phyloP scores from a whole-genome alignment of 2,113 vertebrate species.

The Grantiella picta region DNA sequence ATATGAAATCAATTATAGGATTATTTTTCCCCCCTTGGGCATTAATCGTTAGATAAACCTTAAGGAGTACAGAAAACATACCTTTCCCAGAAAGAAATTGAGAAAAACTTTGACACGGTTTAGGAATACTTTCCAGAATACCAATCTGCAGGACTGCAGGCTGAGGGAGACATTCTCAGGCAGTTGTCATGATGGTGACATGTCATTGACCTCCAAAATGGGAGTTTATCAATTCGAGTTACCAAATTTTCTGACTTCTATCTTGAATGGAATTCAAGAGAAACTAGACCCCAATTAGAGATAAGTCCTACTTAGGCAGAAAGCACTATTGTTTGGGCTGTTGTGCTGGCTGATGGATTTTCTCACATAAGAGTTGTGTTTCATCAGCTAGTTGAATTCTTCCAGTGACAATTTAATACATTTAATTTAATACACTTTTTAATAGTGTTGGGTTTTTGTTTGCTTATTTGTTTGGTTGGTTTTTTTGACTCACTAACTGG shows the following conservation, averaged over 20 bases:
- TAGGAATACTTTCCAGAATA: not conserved
- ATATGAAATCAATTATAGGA: not conserved
- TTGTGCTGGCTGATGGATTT: not conserved
- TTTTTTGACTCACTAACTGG: not conserved
- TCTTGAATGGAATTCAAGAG: not conserved
- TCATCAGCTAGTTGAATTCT: not conserved
- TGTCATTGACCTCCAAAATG: not conserved
- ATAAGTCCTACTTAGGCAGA: not conserved
- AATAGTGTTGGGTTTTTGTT: not conserved
- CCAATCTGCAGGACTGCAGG: not conserved
- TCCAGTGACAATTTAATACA: not conserved
- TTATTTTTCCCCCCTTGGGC: not conserved
- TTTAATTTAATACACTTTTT: not conserved
- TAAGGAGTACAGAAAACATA: not conserved
- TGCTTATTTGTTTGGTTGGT: not conserved
- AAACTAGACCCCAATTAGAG: not conserved
- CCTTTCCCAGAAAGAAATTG: not conserved
- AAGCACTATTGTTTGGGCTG: not conserved
- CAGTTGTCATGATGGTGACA: not conserved
- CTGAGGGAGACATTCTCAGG: conserved; percentile 6
- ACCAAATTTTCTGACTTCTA: not conserved
- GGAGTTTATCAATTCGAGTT: not conserved
- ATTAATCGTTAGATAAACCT: not conserved
- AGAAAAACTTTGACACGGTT: not conserved
- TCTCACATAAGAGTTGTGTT: not conserved